These are phyloP conservation scores for Saguinus midas DNA, from an alignment of 2,113 vertebrate species.

Conservation along the genomic window DNA sequence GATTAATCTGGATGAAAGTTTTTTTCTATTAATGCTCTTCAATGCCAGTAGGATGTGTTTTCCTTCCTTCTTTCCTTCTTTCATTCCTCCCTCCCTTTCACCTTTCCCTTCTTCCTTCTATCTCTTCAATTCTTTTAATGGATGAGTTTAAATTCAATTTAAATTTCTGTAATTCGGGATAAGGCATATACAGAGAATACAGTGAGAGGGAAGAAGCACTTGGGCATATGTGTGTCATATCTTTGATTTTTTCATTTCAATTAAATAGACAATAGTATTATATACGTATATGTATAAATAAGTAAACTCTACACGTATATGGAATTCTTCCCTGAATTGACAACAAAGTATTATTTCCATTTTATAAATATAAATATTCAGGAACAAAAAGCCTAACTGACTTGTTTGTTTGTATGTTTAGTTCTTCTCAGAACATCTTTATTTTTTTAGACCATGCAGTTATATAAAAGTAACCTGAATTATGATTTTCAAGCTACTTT, in stretches of 20 bases:
- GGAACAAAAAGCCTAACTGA: not conserved
- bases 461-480: not conserved
- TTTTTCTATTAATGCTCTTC: not conserved
- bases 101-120: rapidly evolving
- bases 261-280: not conserved
- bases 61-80: not conserved
- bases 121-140: not conserved
- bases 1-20: not conserved
- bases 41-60: not conserved
- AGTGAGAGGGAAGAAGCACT: not conserved
- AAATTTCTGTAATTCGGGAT: not conserved
- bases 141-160: not conserved
- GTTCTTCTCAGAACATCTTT: not conserved
- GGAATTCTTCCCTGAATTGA: not conserved
- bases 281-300: not conserved
- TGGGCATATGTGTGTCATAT: not conserved
- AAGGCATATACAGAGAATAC: not conserved
- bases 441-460: not conserved
- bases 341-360: not conserved
- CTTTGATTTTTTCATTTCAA: not conserved
- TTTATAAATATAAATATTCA: not conserved
- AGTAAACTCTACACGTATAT: no score
- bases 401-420: not conserved
- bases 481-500: not conserved
- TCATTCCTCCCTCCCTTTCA: not conserved